Conservation (phyloP, 2,888 invertebrate genomes). For the Poecilus cupreus region DNA sequence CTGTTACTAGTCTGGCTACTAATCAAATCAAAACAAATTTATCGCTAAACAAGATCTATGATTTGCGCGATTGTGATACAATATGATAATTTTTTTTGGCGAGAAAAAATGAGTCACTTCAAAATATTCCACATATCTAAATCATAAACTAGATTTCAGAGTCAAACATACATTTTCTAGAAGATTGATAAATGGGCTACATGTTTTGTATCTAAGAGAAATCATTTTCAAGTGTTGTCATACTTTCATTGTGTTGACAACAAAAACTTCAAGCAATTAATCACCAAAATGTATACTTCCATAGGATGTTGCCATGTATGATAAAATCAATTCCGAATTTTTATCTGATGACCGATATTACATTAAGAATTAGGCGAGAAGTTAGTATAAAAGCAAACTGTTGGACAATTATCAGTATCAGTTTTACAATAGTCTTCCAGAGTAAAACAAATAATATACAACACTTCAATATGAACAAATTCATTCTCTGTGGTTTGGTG, state of each 20-base stretch:
- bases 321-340: background rate
- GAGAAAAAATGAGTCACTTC: background rate
- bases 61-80: too few relatives aligned
- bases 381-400: background rate
- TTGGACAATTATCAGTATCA: background rate
- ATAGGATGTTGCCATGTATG: background rate
- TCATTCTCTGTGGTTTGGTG: background rate
- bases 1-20: too few relatives aligned
- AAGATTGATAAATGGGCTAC: too few relatives aligned
- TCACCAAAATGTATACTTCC: background rate
- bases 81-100: background rate
- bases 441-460: background rate
- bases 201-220: too few relatives aligned
- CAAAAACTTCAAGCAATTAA: too few relatives aligned
- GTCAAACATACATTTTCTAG: too few relatives aligned
- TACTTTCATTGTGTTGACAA: too few relatives aligned
- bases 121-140: too few relatives aligned
- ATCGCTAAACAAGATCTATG: too few relatives aligned
- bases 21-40: too few relatives aligned
- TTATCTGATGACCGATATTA: background rate
- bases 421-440: background rate
- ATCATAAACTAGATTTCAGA: too few relatives aligned
- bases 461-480: constrained; percentile 1
- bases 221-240: too few relatives aligned
- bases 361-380: background rate